These are phyloP conservation scores for Drosophila gaucha DNA, from an alignment of 2,888 invertebrate species.

Conservation along the genomic window DNA sequence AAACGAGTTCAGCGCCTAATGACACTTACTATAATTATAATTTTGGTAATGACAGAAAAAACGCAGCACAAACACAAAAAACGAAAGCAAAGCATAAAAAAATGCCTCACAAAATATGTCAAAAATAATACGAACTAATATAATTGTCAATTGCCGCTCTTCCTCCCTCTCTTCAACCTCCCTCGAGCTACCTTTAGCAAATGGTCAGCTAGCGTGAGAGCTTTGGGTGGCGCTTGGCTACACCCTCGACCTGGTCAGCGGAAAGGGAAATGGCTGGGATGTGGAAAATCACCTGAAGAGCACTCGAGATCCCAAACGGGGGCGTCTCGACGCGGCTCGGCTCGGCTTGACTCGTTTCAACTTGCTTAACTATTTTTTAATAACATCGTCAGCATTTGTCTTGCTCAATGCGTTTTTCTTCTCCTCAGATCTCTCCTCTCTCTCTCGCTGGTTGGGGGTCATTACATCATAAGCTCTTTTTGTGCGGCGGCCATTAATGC, in stretches of 20 bases:
- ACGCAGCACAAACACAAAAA: slow-evolving; percentile 20
- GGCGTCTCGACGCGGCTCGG: slow-evolving; percentile 23
- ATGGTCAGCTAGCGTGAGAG: slow-evolving; percentile 67
- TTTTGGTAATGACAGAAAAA: slow-evolving; percentile 74
- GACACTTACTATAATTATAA: slow-evolving; percentile 76
- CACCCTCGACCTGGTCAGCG: slow-evolving; percentile 32
- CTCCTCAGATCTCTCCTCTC: slow-evolving; percentile 26
- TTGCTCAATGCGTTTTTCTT: slow-evolving; percentile 57
- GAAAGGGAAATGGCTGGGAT: slow-evolving; percentile 49
- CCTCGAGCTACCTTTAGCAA: too few relatives aligned
- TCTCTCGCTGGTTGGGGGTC: slow-evolving; percentile 58
- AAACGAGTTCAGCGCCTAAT: slow-evolving; percentile 72
- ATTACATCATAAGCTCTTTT: slow-evolving; percentile 78
- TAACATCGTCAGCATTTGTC: slow-evolving; percentile 78
- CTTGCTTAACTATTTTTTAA: slow-evolving; percentile 75
- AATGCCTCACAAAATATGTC: slow-evolving; percentile 70
- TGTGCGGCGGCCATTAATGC: slow-evolving; percentile 72
- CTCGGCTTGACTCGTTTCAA: slow-evolving; percentile 8
- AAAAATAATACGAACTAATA: slow-evolving; percentile 70
- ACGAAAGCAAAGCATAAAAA: slow-evolving; percentile 52
- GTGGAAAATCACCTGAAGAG: slow-evolving; percentile 31
- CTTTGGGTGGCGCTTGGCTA: slow-evolving; percentile 20
- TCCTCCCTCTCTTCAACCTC: not conserved
- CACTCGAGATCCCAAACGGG: slow-evolving; percentile 6
- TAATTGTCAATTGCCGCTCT: slow-evolving; percentile 66